Base-by-base conservation (phyloP, 2,888 invertebrate species). In the Cryptus viduatorius region DNA sequence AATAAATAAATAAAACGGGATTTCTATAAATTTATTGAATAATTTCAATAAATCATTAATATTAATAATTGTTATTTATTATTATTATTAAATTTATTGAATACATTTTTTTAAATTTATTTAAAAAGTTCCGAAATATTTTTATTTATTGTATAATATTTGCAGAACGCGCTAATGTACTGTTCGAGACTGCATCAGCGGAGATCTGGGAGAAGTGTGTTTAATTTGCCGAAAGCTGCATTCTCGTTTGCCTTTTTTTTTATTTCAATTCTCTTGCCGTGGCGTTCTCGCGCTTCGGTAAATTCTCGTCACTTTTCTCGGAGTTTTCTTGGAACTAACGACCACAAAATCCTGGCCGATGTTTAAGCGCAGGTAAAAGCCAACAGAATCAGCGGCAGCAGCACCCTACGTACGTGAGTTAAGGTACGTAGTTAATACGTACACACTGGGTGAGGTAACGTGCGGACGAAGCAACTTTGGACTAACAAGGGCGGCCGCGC, bases 391-490 rank as follows among this genome's bases (percentile, higher is more conserved):
- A 29, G 29, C 14, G 29, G 29, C 31, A 10, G 29, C 31, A 10
- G 59, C 29, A 67, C 24, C 44, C 48, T 50, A 53, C 56, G 65
- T 61, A 46, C 44, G 56, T 42, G 44, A 46, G 50, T 53, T n/a
- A 19, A 29, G 29, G 29, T 3, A 83, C 67, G 59, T 42, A 67
- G 64, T 59, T 72, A 69, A 48, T 56, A 72, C 64, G 59, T 67
- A 48, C 64, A 37, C 61, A 48, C 14, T 37, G 56, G 67, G 53
- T 71, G 68, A 68, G 79, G 75, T 29, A 84, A 84, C 89, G 86
- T 88, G 90, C 90, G 89, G 90, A 91, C 90, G 90, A 89, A 87
- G 92, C 90, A 92, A 92, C 90, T 92, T 91, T 91, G 86, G 90
- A 88, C 90, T 92, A 92, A 92, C 92, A 92, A 92, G 92, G 90